Base-by-base conservation (phyloP, 2,113 vertebrate species). In the Coryphaenoides rupestris region DNA sequence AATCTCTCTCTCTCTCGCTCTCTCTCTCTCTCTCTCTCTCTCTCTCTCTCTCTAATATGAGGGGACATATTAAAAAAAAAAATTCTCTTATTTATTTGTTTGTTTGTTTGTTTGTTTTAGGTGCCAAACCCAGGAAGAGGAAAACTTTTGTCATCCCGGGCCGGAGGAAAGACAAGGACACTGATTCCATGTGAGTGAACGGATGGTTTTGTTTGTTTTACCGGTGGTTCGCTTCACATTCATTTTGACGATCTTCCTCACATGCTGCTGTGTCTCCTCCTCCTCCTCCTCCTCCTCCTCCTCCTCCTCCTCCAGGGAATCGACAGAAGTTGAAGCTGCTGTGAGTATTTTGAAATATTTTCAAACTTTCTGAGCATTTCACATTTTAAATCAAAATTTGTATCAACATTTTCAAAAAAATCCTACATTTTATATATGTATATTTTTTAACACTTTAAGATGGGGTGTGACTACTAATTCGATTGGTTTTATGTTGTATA, bases 111-210 rank as follows among this genome's bases (percentile, higher is more conserved):
- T 50, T 50, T 16, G 33, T 50, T 59, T 13, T 26, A 94, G 96
- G 92, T 68, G 79, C 95, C 83, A 99, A 97, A 89, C 94, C 93
- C 73, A 90, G 92, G 77, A 99, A 93, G 86, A 93, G 94, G 79
- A 99, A 97, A 81, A 82, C 92, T 21, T 98, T 99, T 78, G 93
- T 87, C 60, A 95, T 99, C 73, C 93, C 96, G 52, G 95, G 93
- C 60, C 93, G 95, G 59, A 94, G 93, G 79, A 99, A 93, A 90
- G 95, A 98, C 83, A 98, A 96, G 82, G 96, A 98, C 89, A 88
- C 93, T 59, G 96, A 99, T 82, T 98, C 94, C 64, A 89, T 91
- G 96, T 97, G 90, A 94, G 94, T 92, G 67, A n/a, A n/a, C n/a
- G n/a, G n/a, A n/a, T n/a, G n/a, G n/a, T n/a, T n/a, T n/a, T n/a